phyloP scores from a whole-genome alignment of 2,888 invertebrate genomes.

The Drosophila mulleri region DNA sequence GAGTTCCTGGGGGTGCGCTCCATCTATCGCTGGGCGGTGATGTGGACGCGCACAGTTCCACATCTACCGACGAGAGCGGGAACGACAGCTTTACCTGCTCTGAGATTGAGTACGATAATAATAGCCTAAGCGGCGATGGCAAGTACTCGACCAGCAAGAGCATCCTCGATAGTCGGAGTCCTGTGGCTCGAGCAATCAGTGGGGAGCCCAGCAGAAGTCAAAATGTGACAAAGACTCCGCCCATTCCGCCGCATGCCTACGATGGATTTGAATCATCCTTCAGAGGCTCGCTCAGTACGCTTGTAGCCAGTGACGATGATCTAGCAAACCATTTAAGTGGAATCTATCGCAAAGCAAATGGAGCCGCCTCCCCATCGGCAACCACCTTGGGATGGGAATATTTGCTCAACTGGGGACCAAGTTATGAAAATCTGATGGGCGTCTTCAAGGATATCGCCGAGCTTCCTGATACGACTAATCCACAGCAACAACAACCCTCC shows the following conservation, averaged over 20 bases:
- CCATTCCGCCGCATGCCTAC: conserved; percentile 91
- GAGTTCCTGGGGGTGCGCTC: conserved; percentile 88
- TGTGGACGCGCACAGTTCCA: conserved; percentile 90
- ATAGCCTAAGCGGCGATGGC: conserved; percentile 92
- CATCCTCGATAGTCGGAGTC: conserved; percentile 86
- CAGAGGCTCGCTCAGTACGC: conserved; percentile 95
- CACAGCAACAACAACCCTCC: conserved; percentile 88
- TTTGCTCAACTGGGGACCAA: conserved; percentile 97
- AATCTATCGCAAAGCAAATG: conserved; percentile 92
- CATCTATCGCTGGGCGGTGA: conserved; percentile 89
- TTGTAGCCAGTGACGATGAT: conserved; percentile 97
- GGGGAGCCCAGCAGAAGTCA: conserved; percentile 87
- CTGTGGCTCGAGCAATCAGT: conserved; percentile 86
- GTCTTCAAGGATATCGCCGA: conserved; percentile 98
- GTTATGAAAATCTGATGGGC: conserved; percentile 97
- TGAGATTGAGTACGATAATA: conserved; percentile 98
- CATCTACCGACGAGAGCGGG: conserved; percentile 96
- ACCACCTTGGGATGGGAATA: conserved; percentile 97
- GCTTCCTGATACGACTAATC: conserved; percentile 93
- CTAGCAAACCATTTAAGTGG: conserved; percentile 92
- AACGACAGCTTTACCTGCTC: conserved; percentile 99
- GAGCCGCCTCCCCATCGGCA: conserved; percentile 89
- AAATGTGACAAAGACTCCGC: conserved; percentile 88
- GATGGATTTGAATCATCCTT: conserved; percentile 98
- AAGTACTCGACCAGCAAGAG: conserved; percentile 88